Conservation (phyloP, 1,140 invertebrate species). For the Monochamus saltuarius region DNA sequence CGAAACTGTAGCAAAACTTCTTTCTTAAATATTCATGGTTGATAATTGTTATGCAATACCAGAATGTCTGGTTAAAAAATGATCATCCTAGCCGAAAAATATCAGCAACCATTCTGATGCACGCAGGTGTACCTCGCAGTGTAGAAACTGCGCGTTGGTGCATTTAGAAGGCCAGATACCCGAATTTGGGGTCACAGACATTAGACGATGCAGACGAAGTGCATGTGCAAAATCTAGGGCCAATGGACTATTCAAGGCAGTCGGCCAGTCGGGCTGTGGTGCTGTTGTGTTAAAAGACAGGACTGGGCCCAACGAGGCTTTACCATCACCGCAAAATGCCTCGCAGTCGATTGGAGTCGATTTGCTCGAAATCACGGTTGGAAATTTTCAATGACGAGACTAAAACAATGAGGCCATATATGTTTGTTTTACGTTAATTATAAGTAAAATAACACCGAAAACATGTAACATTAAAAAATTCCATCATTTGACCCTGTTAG, state of each 20-base stretch:
- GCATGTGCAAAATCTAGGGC: constrained; percentile 46
- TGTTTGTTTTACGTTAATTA: neutral
- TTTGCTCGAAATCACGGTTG: too few relatives aligned
- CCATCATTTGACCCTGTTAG: neutral
- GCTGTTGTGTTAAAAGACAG: constrained; percentile 3
- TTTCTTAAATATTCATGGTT: too few relatives aligned
- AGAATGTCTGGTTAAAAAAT: too few relatives aligned
- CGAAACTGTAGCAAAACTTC: too few relatives aligned
- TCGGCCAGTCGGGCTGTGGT: constrained; percentile 39
- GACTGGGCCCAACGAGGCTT: neutral
- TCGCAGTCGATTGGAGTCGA: neutral
- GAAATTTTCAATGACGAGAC: too few relatives aligned
- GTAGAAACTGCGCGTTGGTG: constrained; percentile 8
- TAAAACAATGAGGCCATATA: neutral
- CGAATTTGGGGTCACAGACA: constrained; percentile 48
- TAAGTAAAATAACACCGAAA: too few relatives aligned
- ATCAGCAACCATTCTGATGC: neutral
- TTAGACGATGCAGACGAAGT: constrained; percentile 45
- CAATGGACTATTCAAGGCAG: constrained; percentile 50
- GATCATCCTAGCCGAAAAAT: too few relatives aligned
- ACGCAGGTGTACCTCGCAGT: constrained; percentile 15
- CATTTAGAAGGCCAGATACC: constrained; percentile 45
- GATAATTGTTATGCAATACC: too few relatives aligned
- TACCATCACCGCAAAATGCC: constrained; percentile 2
- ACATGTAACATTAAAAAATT: neutral